phyloP scores from a whole-genome alignment of 2,797 vertebrate species.

The Mormyrops attenuatus region DNA sequence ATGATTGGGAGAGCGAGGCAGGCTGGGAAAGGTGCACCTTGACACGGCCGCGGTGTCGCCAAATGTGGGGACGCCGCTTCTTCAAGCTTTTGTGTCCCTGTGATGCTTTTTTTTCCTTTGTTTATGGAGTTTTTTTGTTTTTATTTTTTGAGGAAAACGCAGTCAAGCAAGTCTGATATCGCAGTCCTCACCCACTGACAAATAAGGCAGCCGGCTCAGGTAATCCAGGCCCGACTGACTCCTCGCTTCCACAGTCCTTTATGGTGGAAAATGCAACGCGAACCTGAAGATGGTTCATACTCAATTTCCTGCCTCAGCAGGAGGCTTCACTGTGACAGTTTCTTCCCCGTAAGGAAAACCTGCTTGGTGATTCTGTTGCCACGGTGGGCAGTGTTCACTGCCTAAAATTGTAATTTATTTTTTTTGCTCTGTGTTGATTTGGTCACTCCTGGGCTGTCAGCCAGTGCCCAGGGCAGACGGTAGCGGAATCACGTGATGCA shows the following conservation, averaged over 20 bases:
- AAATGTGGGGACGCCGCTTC: neutral
- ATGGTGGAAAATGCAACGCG: neutral
- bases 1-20: neutral
- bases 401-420: neutral
- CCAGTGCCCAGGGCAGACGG: neutral
- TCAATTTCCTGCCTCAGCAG: slow-evolving; percentile 5
- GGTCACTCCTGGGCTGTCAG: neutral
- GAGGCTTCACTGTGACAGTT: neutral
- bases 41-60: neutral
- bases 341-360: neutral
- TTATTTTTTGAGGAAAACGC: neutral
- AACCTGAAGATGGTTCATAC: neutral
- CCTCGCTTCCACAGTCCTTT: neutral
- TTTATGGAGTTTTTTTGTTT: neutral
- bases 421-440: neutral
- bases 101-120: neutral
- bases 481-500: neutral
- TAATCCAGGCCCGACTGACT: neutral
- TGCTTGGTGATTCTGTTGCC: neutral
- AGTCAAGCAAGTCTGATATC: neutral
- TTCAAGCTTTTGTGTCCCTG: neutral
- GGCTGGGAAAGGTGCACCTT: neutral
- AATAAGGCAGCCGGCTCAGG: neutral
- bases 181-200: neutral
- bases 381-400: neutral